phyloP scores from a whole-genome alignment of 1,140 invertebrate genomes.

The Pseudomyrmex pallidus region DNA sequence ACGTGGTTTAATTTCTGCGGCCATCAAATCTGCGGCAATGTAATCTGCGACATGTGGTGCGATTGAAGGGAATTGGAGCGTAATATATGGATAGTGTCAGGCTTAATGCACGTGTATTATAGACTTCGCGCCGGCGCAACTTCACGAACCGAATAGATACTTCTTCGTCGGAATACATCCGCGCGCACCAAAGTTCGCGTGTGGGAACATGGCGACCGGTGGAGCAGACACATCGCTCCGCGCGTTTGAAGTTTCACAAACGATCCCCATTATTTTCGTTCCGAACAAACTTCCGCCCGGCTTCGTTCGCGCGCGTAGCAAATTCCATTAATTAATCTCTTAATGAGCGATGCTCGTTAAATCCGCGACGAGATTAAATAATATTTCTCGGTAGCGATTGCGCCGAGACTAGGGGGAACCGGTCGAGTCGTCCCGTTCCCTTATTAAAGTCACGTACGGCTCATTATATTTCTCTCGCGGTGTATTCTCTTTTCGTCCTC shows the following conservation, averaged over 20 bases:
- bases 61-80: constrained; percentile 26
- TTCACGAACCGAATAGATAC: constrained; percentile 15
- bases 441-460: constrained; percentile 60
- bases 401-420: constrained; percentile 50
- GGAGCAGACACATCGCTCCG: background rate
- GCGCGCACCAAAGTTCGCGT: constrained; percentile 13
- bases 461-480: constrained; percentile 61
- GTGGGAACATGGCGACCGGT: constrained; percentile 22
- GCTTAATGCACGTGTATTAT: constrained; percentile 30
- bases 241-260: constrained; percentile 53
- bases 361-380: constrained; percentile 59
- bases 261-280: constrained; percentile 54
- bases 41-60: constrained; percentile 24
- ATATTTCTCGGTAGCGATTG: constrained; percentile 62
- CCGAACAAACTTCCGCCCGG: constrained; percentile 52
- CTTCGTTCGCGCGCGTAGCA: constrained; percentile 28
- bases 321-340: constrained; percentile 60
- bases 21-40: constrained; percentile 23
- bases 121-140: constrained; percentile 19
- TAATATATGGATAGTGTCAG: constrained; percentile 4
- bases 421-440: constrained; percentile 52
- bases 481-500: constrained; percentile 33
- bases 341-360: constrained; percentile 60
- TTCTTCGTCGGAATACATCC: background rate
- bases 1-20: background rate